A percentile compares a stretch with the other conserved stretches of the same genome.
These are phyloP conservation scores for Bungarus multicinctus DNA, from an alignment of 2,113 vertebrate genomes.

Conservation along the genomic window DNA sequence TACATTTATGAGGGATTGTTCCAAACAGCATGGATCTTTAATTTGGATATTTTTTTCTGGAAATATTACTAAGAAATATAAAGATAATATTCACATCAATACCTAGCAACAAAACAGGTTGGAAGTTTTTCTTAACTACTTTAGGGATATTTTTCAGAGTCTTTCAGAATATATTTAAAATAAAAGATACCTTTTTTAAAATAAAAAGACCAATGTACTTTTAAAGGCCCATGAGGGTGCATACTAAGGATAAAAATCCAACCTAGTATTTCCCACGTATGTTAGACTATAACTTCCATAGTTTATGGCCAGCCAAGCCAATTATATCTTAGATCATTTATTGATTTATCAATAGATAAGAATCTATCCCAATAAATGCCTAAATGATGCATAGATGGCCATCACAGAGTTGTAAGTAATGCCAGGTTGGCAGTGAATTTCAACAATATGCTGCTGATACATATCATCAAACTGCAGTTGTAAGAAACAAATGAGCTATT, in stretches of 20 bases:
- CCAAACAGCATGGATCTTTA: not conserved
- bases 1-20: not conserved
- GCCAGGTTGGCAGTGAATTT: not conserved
- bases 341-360: not conserved
- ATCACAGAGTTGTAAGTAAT: not conserved
- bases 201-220: not conserved
- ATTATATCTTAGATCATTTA: not conserved
- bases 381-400: not conserved
- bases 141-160: not conserved
- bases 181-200: not conserved
- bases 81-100: not conserved
- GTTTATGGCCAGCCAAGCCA: not conserved
- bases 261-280: not conserved
- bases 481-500: not conserved
- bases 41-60: not conserved
- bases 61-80: not conserved
- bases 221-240: not conserved
- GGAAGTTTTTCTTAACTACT: not conserved
- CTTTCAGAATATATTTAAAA: not conserved
- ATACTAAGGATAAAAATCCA: not conserved
- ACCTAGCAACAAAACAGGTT: not conserved
- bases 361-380: not conserved
- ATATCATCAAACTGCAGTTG: not conserved
- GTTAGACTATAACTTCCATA: not conserved
- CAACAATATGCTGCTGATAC: not conserved